Evolutionary conservation across 2,113 vertebrate species (phyloP), one percentile per base, ranked within the genome.

Genomic region (Lutjanus erythropterus): DNA sequence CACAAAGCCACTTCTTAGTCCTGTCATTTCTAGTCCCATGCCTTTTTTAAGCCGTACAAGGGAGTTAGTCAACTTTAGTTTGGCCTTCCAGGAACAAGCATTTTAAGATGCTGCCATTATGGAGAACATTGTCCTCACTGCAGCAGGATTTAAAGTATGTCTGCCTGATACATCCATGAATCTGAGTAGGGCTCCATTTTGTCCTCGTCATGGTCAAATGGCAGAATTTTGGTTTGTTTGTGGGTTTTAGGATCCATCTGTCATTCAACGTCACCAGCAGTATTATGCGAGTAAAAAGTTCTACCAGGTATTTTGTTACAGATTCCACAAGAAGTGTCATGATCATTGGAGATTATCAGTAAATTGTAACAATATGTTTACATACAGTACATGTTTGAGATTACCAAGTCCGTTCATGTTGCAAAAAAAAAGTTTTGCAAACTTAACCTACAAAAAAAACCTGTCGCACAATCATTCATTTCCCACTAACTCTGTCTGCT

Each of bases 221-320:
- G 44, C 74, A 74, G 39, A 60, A 64, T 67, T 35, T 73, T 46
- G n/a, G n/a, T 33, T 31, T 72, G 5, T 85, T 79, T 76, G n/a
- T n/a, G 78, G 56, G 49, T 71, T 83, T 79, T 70, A 73, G 23
- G 58, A 86, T 83, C 62, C 61, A 79, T 82, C 83, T 41, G 71
- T 78, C 67, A 84, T 86, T 60, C 49, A 74, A 78, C 75, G 55
- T 74, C 91, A 94, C 92, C 91, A 92, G 91, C 91, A 92, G 90
- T 90, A 74, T 92, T 86, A 86, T 14, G 29, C 73, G 67, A 86
- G 81, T 70, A 23, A 64, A 87, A 88, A 71, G 58, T 59, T 88
- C 73, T 39, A 83, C 85, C 85, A 86, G 75, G 83, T 83, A 81
- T 86, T 90, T 89, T 91, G 81, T 87, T 87, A 86, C 75, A 84